Evolutionary conservation across 2,113 vertebrate species (phyloP).

Genomic region (Centropus unirufus): DNA sequence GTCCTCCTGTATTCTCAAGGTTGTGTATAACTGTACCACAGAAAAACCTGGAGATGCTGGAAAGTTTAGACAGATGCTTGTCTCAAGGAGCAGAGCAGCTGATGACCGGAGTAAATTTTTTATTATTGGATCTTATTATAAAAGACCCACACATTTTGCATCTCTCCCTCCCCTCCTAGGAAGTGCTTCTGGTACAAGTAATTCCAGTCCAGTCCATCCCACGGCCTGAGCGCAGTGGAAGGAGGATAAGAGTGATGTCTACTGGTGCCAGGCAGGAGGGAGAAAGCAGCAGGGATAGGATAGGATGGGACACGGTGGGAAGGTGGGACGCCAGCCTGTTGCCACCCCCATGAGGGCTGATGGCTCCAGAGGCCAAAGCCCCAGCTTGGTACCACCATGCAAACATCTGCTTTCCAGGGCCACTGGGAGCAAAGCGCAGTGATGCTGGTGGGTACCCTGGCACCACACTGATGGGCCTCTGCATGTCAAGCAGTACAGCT

Average conservation of each 20-base stretch:
- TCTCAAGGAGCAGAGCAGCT: not conserved
- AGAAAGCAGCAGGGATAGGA: not conserved
- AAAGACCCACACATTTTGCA: not conserved
- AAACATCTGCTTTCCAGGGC: not conserved
- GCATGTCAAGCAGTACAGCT: rapidly evolving
- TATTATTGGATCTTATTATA: not conserved
- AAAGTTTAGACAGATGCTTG: not conserved
- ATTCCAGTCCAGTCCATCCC: not conserved
- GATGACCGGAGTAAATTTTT: not conserved
- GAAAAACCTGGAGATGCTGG: not conserved
- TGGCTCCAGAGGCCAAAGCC: not conserved
- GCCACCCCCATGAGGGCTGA: too few relatives aligned
- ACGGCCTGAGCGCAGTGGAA: rapidly evolving
- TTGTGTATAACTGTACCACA: rapidly evolving
- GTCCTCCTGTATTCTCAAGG: not conserved
- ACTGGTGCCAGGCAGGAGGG: not conserved
- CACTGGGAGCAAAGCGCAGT: rapidly evolving
- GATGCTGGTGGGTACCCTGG: not conserved
- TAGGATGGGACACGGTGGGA: not conserved
- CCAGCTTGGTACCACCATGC: not conserved
- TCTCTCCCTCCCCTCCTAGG: not conserved
- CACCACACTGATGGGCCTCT: not conserved
- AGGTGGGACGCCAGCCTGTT: not conserved
- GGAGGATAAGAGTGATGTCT: not conserved
- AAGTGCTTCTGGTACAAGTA: too few relatives aligned